These are phyloP conservation scores for Drosophila tropicalis DNA, from an alignment of 1,140 invertebrate genomes.

Conservation along the genomic window DNA sequence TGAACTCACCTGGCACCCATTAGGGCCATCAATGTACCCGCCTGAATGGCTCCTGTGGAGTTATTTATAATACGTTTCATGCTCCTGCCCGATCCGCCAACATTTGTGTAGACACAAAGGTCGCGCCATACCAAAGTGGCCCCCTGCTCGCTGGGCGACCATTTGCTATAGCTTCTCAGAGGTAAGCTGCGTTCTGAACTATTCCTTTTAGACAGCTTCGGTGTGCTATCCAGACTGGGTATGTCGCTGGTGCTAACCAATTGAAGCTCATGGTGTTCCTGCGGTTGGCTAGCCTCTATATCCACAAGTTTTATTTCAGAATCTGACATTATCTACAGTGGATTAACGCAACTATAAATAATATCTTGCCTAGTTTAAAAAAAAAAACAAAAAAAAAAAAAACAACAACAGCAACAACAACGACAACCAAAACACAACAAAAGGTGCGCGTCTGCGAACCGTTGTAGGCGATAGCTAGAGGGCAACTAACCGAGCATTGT, in stretches of 20 bases:
- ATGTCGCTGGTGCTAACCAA: slow-evolving; percentile 48
- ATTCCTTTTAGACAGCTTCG: slow-evolving; percentile 70
- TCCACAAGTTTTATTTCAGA: slow-evolving; percentile 49
- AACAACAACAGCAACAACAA: not conserved
- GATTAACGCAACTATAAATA: slow-evolving; percentile 14
- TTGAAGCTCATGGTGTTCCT: slow-evolving; percentile 64
- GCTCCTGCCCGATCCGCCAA: slow-evolving; percentile 67
- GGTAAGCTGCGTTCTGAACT: slow-evolving; percentile 77
- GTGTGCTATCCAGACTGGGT: slow-evolving; percentile 62
- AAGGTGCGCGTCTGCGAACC: slow-evolving; percentile 26
- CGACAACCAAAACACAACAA: too few species aligned
- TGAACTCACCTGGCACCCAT: slow-evolving; percentile 93
- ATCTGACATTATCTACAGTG: slow-evolving; percentile 54
- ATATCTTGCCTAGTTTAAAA: not conserved
- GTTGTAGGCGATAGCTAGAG: slow-evolving; percentile 50
- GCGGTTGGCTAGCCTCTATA: slow-evolving; percentile 25
- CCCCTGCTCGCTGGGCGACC: slow-evolving; percentile 85
- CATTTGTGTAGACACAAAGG: slow-evolving; percentile 87
- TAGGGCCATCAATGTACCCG: slow-evolving; percentile 93
- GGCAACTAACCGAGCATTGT: slow-evolving; percentile 45
- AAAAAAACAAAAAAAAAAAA: not conserved
- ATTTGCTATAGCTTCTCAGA: slow-evolving; percentile 83
- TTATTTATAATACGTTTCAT: slow-evolving; percentile 89
- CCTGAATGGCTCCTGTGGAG: slow-evolving; percentile 89
- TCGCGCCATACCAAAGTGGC: slow-evolving; percentile 90